Conservation (phyloP, 2,113 vertebrate genomes). For the Saguinus midas region DNA sequence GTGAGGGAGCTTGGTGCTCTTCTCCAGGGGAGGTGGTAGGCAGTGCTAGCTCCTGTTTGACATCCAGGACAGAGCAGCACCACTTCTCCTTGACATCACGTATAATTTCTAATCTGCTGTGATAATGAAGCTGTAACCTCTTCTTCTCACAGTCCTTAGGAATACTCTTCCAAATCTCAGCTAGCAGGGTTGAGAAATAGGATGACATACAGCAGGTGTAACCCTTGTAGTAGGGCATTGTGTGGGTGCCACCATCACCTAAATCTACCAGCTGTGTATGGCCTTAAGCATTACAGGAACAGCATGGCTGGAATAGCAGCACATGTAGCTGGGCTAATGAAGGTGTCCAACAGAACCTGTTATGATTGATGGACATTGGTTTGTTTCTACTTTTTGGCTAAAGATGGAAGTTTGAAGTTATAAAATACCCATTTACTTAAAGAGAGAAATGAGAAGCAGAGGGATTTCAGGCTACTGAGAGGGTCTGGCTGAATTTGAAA, state of each 20-base stretch:
- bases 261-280: conserved; percentile 75
- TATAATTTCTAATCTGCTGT: conserved; percentile 80
- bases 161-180: background rate
- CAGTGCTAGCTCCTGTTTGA: conserved; percentile 34
- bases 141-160: conserved; percentile 72
- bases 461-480: background rate
- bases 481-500: background rate
- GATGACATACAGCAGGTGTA: conserved; percentile 72
- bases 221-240: background rate
- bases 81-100: conserved; percentile 81
- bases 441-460: background rate
- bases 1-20: conserved; percentile 85
- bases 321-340: background rate
- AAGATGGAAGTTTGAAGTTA: background rate
- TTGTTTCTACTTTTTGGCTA: background rate
- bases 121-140: conserved; percentile 82
- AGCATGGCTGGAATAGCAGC: background rate
- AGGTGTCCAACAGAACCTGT: conserved; percentile 26
- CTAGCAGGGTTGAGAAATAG: conserved; percentile 80
- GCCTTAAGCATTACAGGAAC: background rate
- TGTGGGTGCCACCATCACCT: background rate
- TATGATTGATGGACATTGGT: background rate
- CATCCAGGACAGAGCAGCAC: conserved; percentile 42
- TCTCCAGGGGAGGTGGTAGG: conserved; percentile 80
- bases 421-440: background rate